These are phyloP conservation scores for Eurystomus gularis DNA, from an alignment of 2,113 vertebrate species.

Conservation along the genomic window DNA sequence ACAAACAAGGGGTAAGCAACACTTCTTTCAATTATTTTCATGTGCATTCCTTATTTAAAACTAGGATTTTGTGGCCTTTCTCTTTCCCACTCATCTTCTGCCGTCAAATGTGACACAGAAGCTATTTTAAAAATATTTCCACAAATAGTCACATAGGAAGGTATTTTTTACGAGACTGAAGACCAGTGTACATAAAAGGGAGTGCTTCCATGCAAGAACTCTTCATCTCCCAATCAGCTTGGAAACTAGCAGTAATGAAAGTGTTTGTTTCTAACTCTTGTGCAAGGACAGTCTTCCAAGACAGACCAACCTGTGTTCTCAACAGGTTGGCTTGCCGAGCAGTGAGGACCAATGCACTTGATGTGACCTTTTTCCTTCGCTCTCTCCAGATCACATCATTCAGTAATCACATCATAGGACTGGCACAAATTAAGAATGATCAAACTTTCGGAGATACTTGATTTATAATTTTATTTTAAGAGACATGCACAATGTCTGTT, in stretches of 20 bases:
- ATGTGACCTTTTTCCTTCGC: not conserved
- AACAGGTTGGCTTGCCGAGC: not conserved
- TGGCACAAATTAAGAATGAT: not conserved
- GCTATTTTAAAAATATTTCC: not conserved
- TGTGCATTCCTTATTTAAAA: not conserved
- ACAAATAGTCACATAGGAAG: not conserved
- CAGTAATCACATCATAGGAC: not conserved
- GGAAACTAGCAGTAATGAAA: not conserved
- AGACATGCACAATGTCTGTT: not conserved
- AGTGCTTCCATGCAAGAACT: not conserved
- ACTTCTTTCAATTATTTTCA: not conserved
- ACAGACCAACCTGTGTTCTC: not conserved
- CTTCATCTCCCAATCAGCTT: not conserved
- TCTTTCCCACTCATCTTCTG: not conserved
- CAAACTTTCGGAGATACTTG: not conserved
- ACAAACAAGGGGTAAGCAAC: not conserved
- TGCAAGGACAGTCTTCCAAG: not conserved
- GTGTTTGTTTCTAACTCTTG: not conserved
- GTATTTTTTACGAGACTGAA: not conserved
- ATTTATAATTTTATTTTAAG: not conserved
- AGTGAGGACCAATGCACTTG: not conserved
- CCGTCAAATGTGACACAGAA: not conserved
- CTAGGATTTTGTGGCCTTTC: not conserved
- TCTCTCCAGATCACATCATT: not conserved
- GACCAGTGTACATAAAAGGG: not conserved